Conservation (phyloP, 2,113 vertebrate species). For the Girardinichthys multiradiatus region DNA sequence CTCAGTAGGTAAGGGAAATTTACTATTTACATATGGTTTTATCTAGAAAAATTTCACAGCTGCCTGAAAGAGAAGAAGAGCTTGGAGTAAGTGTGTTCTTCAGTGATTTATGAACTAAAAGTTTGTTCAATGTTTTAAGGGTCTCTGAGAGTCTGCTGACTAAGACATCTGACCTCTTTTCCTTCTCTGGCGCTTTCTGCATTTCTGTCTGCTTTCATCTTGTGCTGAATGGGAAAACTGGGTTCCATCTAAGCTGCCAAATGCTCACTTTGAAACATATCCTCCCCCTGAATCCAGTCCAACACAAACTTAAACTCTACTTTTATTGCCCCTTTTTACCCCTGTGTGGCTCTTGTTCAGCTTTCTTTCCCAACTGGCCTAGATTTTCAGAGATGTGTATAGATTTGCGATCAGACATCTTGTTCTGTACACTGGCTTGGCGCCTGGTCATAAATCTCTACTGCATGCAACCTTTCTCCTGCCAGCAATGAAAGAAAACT, state of each 20-base stretch:
- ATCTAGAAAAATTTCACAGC: no score
- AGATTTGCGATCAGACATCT: constrained; percentile 24
- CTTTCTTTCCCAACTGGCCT: constrained; percentile 16
- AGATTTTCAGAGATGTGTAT: not conserved
- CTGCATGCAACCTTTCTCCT: not conserved
- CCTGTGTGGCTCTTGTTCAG: constrained; percentile 3
- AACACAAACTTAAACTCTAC: not conserved
- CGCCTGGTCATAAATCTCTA: constrained; percentile 29
- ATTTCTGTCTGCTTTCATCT: constrained; percentile 36
- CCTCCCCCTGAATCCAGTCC: constrained; percentile 34
- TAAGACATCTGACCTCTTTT: not conserved
- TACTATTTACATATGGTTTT: no score
- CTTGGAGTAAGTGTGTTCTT: not conserved
- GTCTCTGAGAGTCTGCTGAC: not conserved
- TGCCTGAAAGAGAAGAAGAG: no score
- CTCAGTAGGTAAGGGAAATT: no score
- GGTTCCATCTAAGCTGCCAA: constrained; percentile 55
- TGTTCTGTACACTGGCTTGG: constrained; percentile 18
- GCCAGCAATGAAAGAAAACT: not conserved
- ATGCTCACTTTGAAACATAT: constrained; percentile 45
- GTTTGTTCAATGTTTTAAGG: not conserved
- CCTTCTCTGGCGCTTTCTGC: no score
- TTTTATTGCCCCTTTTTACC: not conserved
- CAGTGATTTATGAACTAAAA: not conserved
- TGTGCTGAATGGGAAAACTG: constrained; percentile 22